These are phyloP conservation scores for Rhynchotus rufescens DNA, from an alignment of 2,797 vertebrate genomes.

Conservation along the genomic window DNA sequence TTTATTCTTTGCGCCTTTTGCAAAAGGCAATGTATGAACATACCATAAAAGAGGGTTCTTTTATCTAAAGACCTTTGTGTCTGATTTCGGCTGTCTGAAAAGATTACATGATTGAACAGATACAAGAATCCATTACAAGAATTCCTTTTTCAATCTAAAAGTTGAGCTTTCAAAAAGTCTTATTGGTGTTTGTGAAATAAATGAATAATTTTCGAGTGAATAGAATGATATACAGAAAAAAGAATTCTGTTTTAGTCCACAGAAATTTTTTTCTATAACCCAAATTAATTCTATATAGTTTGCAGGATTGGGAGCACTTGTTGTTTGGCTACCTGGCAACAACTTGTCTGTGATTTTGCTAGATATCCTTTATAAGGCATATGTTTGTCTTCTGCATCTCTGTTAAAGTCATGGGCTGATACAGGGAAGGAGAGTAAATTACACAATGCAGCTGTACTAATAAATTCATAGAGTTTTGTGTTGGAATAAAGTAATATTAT, in stretches of 20 bases:
- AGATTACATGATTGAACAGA: not conserved
- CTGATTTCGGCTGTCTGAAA: not conserved
- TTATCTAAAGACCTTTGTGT: not conserved
- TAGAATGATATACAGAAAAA: not conserved
- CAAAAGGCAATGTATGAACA: not conserved
- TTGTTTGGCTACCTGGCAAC: not conserved
- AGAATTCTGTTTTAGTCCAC: not conserved
- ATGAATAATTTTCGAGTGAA: not conserved
- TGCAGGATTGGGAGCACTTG: not conserved
- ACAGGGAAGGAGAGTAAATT: not conserved
- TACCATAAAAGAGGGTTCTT: not conserved
- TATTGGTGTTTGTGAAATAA: not conserved
- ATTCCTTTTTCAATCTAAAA: not conserved
- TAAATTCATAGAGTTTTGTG: not conserved
- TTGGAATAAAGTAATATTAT: not conserved
- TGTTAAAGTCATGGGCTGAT: not conserved
- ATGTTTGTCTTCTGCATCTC: not conserved
- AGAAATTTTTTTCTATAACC: not conserved
- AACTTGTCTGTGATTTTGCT: not conserved
- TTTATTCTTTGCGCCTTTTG: not conserved
- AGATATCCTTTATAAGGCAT: not conserved
- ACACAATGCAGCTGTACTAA: not conserved
- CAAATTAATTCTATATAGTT: not conserved
- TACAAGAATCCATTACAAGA: not conserved
- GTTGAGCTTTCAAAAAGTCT: not conserved